A percentile compares a stretch with the other conserved stretches of the same genome.
These are phyloP conservation scores for Ammodytes dubius DNA, from an alignment of 2,113 vertebrate genomes.

Conservation along the genomic window DNA sequence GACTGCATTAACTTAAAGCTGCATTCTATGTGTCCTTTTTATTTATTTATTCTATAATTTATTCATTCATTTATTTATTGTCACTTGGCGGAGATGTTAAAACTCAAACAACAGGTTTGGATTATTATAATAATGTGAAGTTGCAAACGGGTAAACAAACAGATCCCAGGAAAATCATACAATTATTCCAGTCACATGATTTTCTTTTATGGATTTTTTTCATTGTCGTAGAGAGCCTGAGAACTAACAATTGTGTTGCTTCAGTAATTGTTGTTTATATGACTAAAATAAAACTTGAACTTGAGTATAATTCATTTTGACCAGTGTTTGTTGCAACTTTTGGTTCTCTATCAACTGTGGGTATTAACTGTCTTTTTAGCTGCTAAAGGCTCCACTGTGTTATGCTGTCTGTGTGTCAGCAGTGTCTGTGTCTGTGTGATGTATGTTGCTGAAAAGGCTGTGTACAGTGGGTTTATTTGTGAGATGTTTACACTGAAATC, in stretches of 20 bases:
- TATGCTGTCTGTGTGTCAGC: not conserved
- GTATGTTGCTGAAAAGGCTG: not conserved
- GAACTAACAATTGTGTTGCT: too few species aligned
- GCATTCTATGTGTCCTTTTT: too few species aligned
- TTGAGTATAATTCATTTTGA: not conserved
- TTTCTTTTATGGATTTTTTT: too few species aligned
- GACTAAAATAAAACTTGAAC: too few species aligned
- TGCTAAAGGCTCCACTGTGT: not conserved
- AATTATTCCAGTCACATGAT: too few species aligned
- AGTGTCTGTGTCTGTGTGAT: not conserved
- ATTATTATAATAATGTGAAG: not conserved
- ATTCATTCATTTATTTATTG: not conserved
- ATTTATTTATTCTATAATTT: too few species aligned
- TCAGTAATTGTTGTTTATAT: too few species aligned
- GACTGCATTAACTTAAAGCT: not conserved
- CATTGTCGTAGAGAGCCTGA: too few species aligned
- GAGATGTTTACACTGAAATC: not conserved
- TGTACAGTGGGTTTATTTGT: not conserved
- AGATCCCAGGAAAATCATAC: not conserved
- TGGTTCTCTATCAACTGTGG: not conserved
- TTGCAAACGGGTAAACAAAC: not conserved
- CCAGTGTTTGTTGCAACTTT: not conserved
- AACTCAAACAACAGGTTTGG: not conserved
- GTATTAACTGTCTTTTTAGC: conserved; percentile 5
- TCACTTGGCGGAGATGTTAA: not conserved